Percentiles rank a stretch among this genome's conserved stretches.
Evolutionary conservation across 2,888 invertebrate species (phyloP).

Genomic region (Ichneumoninae sp.): DNA sequence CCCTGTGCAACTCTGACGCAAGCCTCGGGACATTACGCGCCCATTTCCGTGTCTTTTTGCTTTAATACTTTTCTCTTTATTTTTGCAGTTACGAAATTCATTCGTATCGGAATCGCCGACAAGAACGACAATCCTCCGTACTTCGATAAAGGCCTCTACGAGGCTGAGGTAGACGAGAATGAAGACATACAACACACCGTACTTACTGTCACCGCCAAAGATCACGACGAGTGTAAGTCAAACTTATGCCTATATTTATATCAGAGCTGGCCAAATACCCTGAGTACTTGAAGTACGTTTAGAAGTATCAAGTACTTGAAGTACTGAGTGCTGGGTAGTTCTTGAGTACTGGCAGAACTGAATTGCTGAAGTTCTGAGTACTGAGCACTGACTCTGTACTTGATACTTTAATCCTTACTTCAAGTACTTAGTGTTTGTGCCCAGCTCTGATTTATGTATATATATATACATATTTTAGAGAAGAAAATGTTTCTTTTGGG

Average conservation of each 20-base stretch:
- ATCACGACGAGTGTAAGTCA: constrained; percentile 98
- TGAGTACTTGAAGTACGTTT: too few relatives aligned
- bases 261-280: too few relatives aligned
- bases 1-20: background rate
- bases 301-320: too few relatives aligned
- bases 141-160: constrained; percentile 98
- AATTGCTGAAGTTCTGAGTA: too few relatives aligned
- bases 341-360: too few relatives aligned
- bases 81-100: constrained; percentile 98
- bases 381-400: too few relatives aligned
- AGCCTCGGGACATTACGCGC: background rate
- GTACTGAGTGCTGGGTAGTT: too few relatives aligned
- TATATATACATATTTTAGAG: too few relatives aligned
- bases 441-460: background rate
- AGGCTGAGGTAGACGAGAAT: constrained; percentile 99
- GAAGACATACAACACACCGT: constrained; percentile 98
- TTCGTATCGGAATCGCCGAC: constrained; percentile 99
- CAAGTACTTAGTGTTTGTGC: too few relatives aligned
- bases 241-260: background rate
- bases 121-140: constrained; percentile 99
- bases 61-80: constrained; percentile 59
- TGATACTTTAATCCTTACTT: too few relatives aligned
- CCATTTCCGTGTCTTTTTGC: background rate
- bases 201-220: constrained; percentile 99
- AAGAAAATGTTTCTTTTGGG: background rate